phyloP scores from a whole-genome alignment of 1,140 invertebrate species.

The Delia radicum region DNA sequence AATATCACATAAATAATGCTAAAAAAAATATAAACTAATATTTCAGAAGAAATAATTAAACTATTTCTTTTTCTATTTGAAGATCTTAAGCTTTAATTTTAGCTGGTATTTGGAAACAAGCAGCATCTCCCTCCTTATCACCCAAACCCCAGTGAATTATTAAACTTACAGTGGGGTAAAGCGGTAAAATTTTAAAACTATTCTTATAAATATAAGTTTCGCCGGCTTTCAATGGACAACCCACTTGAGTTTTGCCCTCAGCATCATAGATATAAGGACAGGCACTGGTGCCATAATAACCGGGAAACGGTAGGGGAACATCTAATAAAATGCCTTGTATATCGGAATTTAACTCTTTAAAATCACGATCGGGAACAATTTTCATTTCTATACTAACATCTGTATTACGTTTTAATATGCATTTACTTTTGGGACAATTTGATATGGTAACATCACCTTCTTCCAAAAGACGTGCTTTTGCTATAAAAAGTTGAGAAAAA shows the following conservation, averaged over 20 bases:
- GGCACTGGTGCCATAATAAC: conserved; percentile 70
- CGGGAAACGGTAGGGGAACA: conserved; percentile 70
- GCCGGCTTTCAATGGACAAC: conserved; percentile 68
- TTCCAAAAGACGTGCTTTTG: conserved; percentile 38
- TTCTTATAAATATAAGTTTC: conserved; percentile 69
- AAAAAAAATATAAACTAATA: background rate
- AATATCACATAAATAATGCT: background rate
- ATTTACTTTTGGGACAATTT: conserved; percentile 65
- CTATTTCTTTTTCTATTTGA: background rate
- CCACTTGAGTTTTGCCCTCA: conserved; percentile 59
- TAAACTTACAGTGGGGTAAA: conserved; percentile 69
- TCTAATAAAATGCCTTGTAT: conserved; percentile 65
- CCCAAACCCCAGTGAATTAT: conserved; percentile 65
- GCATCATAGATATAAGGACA: conserved; percentile 65
- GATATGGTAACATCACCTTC: conserved; percentile 58
- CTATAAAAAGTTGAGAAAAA: conserved; percentile 39
- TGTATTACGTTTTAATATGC: conserved; percentile 65
- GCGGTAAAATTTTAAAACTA: conserved; percentile 63
- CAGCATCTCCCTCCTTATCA: conserved; percentile 57
- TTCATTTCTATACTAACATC: conserved; percentile 59
- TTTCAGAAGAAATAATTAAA: background rate
- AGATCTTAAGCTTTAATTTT: conserved; percentile 60
- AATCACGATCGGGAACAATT: conserved; percentile 61
- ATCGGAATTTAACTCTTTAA: conserved; percentile 57
- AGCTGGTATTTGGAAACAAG: conserved; percentile 69